Conservation (phyloP, 2,888 invertebrate genomes). For the Cephus rjabovi region DNA sequence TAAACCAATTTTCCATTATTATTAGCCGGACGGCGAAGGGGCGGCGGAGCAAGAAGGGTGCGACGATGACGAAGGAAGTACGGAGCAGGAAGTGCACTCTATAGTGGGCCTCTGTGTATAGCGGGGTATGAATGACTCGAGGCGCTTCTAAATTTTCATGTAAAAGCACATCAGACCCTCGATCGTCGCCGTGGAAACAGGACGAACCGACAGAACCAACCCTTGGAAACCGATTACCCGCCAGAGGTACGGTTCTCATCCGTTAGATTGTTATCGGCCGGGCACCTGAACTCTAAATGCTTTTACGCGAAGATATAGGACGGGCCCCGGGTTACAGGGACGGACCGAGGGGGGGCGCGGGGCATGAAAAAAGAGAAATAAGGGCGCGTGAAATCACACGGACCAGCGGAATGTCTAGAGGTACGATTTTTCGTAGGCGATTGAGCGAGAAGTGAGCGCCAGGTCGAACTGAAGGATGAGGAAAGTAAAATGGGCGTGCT, state of each 20-base stretch:
- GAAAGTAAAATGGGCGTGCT: neutral
- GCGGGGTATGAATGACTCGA: neutral
- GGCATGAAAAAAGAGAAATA: neutral
- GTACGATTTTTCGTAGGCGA: conserved; percentile 1
- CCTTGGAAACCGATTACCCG: neutral
- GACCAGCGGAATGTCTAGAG: neutral
- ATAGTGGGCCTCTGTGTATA: neutral
- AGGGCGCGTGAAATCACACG: neutral
- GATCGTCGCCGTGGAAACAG: neutral
- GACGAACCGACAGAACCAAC: neutral
- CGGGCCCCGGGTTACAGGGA: neutral
- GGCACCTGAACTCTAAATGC: neutral
- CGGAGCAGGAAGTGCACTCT: neutral
- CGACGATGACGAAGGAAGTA: neutral
- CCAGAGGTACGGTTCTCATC: neutral
- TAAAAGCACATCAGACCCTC: neutral
- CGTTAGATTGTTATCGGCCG: neutral
- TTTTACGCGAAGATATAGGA: neutral
- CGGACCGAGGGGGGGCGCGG: too few species aligned
- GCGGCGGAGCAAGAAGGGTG: neutral
- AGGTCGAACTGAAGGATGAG: neutral
- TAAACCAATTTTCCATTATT: neutral
- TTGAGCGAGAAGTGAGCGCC: neutral
- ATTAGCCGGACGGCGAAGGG: too few species aligned
- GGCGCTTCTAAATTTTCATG: neutral